Evolutionary conservation across 2,113 vertebrate species (phyloP), one percentile per base, ranked within the genome.

Genomic region (Smithornis capensis): DNA sequence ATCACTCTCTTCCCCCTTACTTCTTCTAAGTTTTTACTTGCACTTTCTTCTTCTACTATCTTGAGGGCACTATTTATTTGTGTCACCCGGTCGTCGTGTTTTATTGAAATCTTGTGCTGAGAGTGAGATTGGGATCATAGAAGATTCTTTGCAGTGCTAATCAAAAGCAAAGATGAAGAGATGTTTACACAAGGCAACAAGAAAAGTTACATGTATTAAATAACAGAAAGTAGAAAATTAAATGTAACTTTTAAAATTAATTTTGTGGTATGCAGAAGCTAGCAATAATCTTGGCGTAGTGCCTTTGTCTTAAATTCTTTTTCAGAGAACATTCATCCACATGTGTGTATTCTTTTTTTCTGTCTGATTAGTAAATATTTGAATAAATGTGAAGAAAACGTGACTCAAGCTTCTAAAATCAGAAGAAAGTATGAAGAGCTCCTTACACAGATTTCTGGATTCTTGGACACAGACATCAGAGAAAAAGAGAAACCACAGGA

Each of bases 391-490:
- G 97, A 98, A 90, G 97, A 98, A 70, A 97, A 60, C 65, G 95
- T 96, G 96, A 96, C 83, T 62, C 93, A 97, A 81, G 84, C 88
- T 63, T 96, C 82, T 13, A 94, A 97, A 79, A 93, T 83, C 11
- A 96, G 89, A 84, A 97, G 89, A 86, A 97, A 91, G 47, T 96
- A 96, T 33, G 96, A 97, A 67, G 97, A 98, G 8, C 94, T 98
- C 86, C 92, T 98, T n/a, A 71, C 81, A 89, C 91, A 97, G 31
- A 96, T 99, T 68, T 73, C 90, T 59, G 92, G 77, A 84, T 97
- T 94, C 70, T 64, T 98, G 82, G 95, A 97, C 56, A 60, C 91
- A 44, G 97, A 97, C 55, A 70, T 93, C 82, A 92, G 78, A 92
- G 97, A 53, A 57, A 94, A 96, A 76, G 95, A 97, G 38, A 95